Evolutionary conservation across 2,113 vertebrate genomes (phyloP).

Genomic region (Odobenus rosmarus): DNA sequence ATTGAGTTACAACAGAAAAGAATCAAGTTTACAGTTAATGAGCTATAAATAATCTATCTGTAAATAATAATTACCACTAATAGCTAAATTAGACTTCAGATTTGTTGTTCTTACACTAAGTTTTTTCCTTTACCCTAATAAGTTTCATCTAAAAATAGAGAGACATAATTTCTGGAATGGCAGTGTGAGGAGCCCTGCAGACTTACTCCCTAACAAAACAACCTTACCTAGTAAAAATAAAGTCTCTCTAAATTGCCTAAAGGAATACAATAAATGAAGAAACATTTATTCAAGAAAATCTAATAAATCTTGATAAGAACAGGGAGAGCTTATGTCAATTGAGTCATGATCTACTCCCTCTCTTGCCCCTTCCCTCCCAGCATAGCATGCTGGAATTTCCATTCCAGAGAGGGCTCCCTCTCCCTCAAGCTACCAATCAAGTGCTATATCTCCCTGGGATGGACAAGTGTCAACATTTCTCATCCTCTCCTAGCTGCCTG

Average conservation of each 20-base stretch:
- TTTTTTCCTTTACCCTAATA: conserved; percentile 51
- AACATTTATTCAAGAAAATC: conserved; percentile 37
- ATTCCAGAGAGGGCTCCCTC: background rate
- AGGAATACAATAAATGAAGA: background rate
- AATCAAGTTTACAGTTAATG: conserved; percentile 57
- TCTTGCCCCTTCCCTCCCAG: background rate
- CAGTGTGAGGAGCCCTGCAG: background rate
- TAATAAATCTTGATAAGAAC: background rate
- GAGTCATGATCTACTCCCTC: background rate
- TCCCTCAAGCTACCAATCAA: background rate
- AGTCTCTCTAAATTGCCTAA: background rate
- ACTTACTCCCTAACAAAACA: background rate
- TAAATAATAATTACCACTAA: conserved; percentile 64
- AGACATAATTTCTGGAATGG: background rate
- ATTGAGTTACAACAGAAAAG: conserved; percentile 45
- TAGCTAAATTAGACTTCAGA: conserved; percentile 53
- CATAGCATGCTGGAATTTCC: background rate
- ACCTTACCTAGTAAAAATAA: background rate
- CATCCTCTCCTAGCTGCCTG: background rate
- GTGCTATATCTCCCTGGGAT: background rate
- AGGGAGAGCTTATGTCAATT: background rate
- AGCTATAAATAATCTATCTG: conserved; percentile 52
- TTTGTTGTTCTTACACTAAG: conserved; percentile 47
- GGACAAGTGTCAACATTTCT: background rate
- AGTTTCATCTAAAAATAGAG: conserved; percentile 47